phyloP scores from a whole-genome alignment of 2,113 vertebrate species.

The Elephantulus edwardii region DNA sequence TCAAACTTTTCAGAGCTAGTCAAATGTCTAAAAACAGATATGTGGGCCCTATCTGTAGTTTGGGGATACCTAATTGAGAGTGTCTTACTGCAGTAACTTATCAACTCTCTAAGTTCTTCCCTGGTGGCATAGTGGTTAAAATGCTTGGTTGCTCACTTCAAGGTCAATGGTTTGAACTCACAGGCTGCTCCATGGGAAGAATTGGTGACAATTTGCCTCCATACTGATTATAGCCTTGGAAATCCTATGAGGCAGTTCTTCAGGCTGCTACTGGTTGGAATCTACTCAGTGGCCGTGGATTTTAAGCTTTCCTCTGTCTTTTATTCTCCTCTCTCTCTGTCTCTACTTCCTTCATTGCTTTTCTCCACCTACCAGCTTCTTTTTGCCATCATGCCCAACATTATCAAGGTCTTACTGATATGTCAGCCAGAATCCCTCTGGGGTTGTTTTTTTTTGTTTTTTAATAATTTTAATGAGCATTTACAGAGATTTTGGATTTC shows the following conservation, averaged over 20 bases:
- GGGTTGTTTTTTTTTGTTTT: no score
- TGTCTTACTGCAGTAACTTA: not conserved
- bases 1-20: not conserved
- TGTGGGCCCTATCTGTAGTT: fast-evolving
- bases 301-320: not conserved
- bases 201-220: no score
- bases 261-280: no score
- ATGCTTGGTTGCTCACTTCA: no score
- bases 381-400: fast-evolving
- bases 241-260: no score
- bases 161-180: no score
- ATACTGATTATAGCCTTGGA: no score
- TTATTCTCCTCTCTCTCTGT: not conserved
- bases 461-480: no score
- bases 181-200: no score
- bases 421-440: not conserved
- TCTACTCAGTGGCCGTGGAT: no score
- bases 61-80: not conserved
- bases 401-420: not conserved
- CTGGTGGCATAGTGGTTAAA: no score
- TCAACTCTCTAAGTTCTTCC: not conserved
- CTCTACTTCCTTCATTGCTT: not conserved
- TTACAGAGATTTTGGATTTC: no score
- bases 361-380: not conserved
- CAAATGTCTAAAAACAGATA: not conserved